These are phyloP conservation scores for Drosophila pruinosa DNA, from an alignment of 1,140 invertebrate species.

Conservation along the genomic window DNA sequence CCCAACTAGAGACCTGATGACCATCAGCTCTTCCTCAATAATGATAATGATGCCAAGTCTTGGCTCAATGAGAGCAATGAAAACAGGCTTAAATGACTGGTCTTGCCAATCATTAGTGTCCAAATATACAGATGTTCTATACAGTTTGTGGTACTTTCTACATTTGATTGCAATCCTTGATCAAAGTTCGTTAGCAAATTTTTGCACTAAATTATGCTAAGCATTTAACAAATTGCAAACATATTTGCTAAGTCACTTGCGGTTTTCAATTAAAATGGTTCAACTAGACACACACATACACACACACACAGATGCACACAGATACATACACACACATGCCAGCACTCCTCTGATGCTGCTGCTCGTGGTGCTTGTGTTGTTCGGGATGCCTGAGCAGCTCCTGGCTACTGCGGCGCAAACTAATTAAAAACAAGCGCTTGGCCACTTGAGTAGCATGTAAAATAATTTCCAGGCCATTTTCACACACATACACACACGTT, in stretches of 20 bases:
- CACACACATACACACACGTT: background rate
- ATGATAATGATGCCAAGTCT: constrained; percentile 37
- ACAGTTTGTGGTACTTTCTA: no score
- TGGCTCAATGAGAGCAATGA: no score
- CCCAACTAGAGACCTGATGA: constrained; percentile 17
- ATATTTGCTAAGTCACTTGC: constrained; percentile 30
- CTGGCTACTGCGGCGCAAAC: constrained; percentile 34
- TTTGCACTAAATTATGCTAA: constrained; percentile 31
- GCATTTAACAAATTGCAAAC: constrained; percentile 26
- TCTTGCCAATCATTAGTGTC: no score
- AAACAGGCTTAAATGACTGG: no score
- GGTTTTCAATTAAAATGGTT: constrained; percentile 41
- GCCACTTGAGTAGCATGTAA: constrained; percentile 49
- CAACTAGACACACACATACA: constrained; percentile 25
- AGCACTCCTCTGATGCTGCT: background rate
- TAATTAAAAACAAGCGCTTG: constrained; percentile 50
- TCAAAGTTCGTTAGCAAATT: background rate
- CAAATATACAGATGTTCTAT: no score
- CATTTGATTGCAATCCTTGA: background rate
- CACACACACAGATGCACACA: background rate
- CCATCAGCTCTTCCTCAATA: constrained; percentile 2
- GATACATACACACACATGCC: background rate
- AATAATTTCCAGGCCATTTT: constrained; percentile 31
- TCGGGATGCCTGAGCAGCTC: constrained; percentile 5
- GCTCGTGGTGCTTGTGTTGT: background rate